phyloP scores from a whole-genome alignment of 2,113 vertebrate species.

The Tachuris rubrigastra region DNA sequence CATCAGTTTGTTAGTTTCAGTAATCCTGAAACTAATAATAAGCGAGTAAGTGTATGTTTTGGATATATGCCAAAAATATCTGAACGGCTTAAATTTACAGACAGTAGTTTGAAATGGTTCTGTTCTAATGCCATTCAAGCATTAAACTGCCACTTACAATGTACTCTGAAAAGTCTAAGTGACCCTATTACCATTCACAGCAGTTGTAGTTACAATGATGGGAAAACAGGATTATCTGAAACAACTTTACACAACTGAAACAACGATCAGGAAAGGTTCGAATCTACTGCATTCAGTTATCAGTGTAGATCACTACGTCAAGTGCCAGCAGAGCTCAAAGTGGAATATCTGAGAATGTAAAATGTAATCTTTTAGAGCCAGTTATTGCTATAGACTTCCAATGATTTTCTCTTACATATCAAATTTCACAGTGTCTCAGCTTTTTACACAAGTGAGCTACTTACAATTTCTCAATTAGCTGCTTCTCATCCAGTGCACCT shows the following conservation, averaged over 20 bases:
- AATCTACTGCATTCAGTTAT: neutral
- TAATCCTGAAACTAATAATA: neutral
- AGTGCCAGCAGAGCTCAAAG: neutral
- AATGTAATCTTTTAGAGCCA: neutral
- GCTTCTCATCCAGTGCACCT: conserved; percentile 87
- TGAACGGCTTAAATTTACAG: neutral
- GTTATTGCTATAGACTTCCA: neutral
- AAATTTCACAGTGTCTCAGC: neutral
- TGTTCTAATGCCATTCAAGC: neutral
- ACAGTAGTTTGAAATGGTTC: neutral
- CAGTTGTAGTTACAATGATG: neutral
- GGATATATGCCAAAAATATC: neutral
- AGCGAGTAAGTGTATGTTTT: neutral
- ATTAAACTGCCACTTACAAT: neutral
- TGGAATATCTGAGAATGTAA: neutral
- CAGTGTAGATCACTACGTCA: neutral
- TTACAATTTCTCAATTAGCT: conserved; percentile 92
- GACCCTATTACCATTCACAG: neutral
- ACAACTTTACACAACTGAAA: neutral
- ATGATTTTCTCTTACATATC: neutral
- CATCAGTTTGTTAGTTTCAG: neutral
- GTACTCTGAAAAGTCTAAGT: neutral
- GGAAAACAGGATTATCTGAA: conserved; percentile 16
- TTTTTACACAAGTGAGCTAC: conserved; percentile 33
- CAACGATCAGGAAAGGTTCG: neutral